Conservation (phyloP, 2,113 vertebrate species). For the Genyomyrus donnyi region DNA sequence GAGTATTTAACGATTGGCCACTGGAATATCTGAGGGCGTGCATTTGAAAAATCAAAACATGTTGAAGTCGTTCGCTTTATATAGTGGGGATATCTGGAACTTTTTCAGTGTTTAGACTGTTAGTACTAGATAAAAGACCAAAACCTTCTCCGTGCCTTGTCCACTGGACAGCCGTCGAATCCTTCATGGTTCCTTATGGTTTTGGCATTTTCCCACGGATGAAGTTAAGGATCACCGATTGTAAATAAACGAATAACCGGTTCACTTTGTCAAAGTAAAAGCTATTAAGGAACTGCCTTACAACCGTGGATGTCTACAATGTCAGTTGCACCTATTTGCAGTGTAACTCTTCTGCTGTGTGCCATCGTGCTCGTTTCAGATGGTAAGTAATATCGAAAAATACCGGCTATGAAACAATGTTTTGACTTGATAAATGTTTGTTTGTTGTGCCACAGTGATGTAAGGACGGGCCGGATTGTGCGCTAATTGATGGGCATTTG, state of each 20-base stretch:
- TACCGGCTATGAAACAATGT: background rate
- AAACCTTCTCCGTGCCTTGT: slow-evolving; percentile 19
- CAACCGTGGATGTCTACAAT: slow-evolving; percentile 55
- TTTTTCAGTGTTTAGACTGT: slow-evolving; percentile 34
- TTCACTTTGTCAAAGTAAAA: slow-evolving; percentile 35
- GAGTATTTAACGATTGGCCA: background rate
- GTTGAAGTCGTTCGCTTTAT: slow-evolving; percentile 25
- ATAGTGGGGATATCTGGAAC: slow-evolving; percentile 37
- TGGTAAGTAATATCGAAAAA: slow-evolving; percentile 47
- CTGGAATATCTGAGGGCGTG: background rate
- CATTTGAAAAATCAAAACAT: background rate
- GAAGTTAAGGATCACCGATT: slow-evolving; percentile 30
- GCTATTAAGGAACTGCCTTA: slow-evolving; percentile 31
- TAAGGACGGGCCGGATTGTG: background rate
- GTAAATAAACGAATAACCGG: background rate
- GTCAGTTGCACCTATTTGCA: slow-evolving; percentile 50
- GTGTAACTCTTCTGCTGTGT: slow-evolving; percentile 54
- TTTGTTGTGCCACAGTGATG: background rate
- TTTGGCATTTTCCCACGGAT: slow-evolving; percentile 6
- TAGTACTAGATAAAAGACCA: slow-evolving; percentile 22
- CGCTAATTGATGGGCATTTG: slow-evolving; percentile 20
- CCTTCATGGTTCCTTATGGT: background rate
- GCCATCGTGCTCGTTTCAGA: slow-evolving; percentile 45
- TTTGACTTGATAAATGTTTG: background rate
- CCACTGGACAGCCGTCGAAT: background rate